Percentiles rank a stretch among this genome's conserved stretches.
Conservation (phyloP, 2,888 invertebrate species). For the Eucera pruinosa region DNA sequence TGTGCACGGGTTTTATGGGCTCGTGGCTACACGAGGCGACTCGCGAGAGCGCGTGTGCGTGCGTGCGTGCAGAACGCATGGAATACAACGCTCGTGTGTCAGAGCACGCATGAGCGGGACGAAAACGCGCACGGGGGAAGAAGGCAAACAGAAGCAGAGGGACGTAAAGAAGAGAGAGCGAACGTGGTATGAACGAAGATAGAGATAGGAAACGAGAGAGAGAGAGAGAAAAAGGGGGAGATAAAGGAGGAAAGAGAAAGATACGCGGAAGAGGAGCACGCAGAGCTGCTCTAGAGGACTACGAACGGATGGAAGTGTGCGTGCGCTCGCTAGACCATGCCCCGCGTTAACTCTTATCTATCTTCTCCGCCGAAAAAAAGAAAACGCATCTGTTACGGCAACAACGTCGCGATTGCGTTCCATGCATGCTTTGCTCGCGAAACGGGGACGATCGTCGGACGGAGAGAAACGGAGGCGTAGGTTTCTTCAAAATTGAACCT, state of each 20-base stretch:
- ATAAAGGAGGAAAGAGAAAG: background rate
- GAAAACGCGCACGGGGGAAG: conserved; percentile 17
- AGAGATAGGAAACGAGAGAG: conserved; percentile 13
- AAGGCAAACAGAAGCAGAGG: conserved; percentile 28
- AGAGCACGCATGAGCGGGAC: conserved; percentile 61
- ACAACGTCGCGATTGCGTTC: conserved; percentile 4
- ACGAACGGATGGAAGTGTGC: background rate
- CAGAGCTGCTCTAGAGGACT: conserved; percentile 22
- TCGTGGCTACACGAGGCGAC: background rate
- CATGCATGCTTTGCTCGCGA: background rate
- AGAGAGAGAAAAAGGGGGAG: background rate
- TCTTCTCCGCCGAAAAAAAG: too few relatives aligned
- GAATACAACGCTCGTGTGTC: conserved; percentile 36
- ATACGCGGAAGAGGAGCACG: background rate
- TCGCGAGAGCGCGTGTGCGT: background rate
- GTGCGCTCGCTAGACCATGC: conserved; percentile 3
- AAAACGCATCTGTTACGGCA: background rate
- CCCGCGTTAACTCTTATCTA: too few relatives aligned
- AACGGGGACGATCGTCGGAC: too few relatives aligned
- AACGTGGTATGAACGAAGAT: background rate
- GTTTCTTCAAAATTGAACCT: too few relatives aligned
- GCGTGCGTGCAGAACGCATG: background rate
- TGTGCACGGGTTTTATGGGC: background rate
- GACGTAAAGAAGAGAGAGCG: background rate
- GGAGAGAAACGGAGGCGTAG: too few relatives aligned